A percentile compares a stretch with the other conserved stretches of the same genome.
phyloP scores from a whole-genome alignment of 2,888 invertebrate species.

The Margaritifera margaritifera region DNA sequence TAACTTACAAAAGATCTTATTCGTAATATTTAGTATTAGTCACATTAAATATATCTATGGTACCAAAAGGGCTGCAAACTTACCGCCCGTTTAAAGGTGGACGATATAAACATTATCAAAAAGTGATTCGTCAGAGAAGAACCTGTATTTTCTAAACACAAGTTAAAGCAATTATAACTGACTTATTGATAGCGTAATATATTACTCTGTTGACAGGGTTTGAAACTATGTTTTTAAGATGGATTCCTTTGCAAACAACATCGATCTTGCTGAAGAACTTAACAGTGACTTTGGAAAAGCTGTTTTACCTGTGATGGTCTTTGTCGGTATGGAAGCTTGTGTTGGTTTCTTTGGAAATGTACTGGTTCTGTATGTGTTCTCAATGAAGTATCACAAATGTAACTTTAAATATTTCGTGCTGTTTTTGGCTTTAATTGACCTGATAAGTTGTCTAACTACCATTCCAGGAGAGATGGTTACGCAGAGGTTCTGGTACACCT shows the following conservation, averaged over 20 bases:
- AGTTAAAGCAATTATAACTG: too few relatives aligned
- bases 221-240: too few relatives aligned
- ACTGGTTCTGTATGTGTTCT: conserved; percentile 28
- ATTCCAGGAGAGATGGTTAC: conserved; percentile 4
- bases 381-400: conserved; percentile 23
- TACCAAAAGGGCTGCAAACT: too few relatives aligned
- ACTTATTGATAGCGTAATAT: too few relatives aligned
- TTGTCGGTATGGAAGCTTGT: conserved; percentile 23
- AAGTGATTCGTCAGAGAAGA: too few relatives aligned
- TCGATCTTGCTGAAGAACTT: conserved; percentile 4
- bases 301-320: conserved; percentile 22
- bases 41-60: too few relatives aligned
- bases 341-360: conserved; percentile 32
- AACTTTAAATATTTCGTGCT: conserved; percentile 35
- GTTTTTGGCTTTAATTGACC: conserved; percentile 26
- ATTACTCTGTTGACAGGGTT: too few relatives aligned
- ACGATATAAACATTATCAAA: too few relatives aligned
- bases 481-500: conserved; percentile 6
- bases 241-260: not conserved
- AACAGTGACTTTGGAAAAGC: conserved; percentile 22
- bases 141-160: too few relatives aligned
- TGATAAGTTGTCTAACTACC: conserved; percentile 1
- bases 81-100: too few relatives aligned
- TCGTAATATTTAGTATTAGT: too few relatives aligned
- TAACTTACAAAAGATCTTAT: too few relatives aligned